Evolutionary conservation across 2,888 invertebrate species (phyloP), one percentile per base, ranked within the genome.

Genomic region (Nysson spinosus): DNA sequence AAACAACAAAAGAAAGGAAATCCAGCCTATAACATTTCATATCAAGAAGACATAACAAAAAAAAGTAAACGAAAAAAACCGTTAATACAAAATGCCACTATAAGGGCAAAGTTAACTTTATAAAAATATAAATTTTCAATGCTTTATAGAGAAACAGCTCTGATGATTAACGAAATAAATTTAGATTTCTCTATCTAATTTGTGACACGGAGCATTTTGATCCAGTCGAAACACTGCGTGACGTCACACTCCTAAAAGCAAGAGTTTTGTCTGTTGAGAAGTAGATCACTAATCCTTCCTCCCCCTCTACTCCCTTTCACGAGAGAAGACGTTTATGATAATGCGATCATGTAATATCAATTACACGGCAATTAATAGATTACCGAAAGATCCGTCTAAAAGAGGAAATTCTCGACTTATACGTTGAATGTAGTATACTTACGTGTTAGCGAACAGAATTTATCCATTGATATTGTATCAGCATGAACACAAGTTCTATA

Each of bases 161-260:
- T 54, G 34, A 40, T 7, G 24, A 9, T 61, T 51, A 42, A 56
- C 63, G 46, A 43, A 46, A 57, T 52, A 64, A 65, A 61, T 57
- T 42, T 69, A 64, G 58, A 69, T 65, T 60, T 61, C 14, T 56
- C 11, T 46, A 56, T 50, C 51, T 65, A 70, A 72, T 54, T 58
- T 52, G 44, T 62, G 61, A 69, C 75, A 47, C 78, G 68, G 72
- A 71, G 66, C 57, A 66, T 75, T 77, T 77, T 72, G 62, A 80
- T 57, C 77, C 80, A 78, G 77, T 76, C 78, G 69, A 81, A 79
- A 76, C 70, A 77, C 72, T 69, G 69, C 54, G 47, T 65, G 60
- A 58, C 65, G 30, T 78, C 70, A 69, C 70, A 61, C 55, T 78
- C 73, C 63, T 71, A 72, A 64, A 77, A 78, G 52, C 52, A 75